Evolutionary conservation across 2,888 invertebrate genomes (phyloP), one percentile per base, ranked within the genome.

Genomic region (Catocala fraxini): DNA sequence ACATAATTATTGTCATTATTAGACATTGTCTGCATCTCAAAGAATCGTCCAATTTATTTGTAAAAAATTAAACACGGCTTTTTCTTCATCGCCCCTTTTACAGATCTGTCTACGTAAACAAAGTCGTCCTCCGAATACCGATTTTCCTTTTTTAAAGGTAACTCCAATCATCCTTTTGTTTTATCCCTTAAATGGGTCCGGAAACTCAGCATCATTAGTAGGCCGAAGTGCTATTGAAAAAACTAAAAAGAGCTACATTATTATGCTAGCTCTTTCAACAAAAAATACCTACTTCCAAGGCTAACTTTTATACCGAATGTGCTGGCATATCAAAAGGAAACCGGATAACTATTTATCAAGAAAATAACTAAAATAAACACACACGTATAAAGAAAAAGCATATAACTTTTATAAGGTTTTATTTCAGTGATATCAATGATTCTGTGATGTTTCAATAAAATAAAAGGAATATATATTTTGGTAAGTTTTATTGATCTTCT

Each of bases 401-500:
- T 49, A 56, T 43, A 39, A 45, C 13, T 48, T 62, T 67, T 65
- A 65, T 72, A 63, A 43, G 47, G 58, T 46, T 61, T 55, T 48
- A 61, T 47, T 71, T 46, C 73, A 65, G 69, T 11, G 33, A 34
- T 60, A 69, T 58, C 63, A 57, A 59, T 65, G 63, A 33, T 63
- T 57, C 25, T 56, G 49, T 42, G 62, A 60, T 45, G 51, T 73
- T 53, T 60, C 63, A 67, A 59, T 73, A 70, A 62, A 68, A 55
- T 53, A 70, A 70, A 55, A 43, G 6, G 10, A 39, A 39, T n/a
- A 46, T 7, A 59, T 63, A 63, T 63, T 56, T 63, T 55, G 33
- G 35, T n/a, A 60, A 59, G 53, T 60, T 59, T 66, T 75, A n/a
- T 70, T 74, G n/a, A 61, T 73, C 57, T 65, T 59, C 48, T 76